Base-by-base conservation (phyloP, 2,888 invertebrate genomes). In the Linnaemya vulpina region DNA sequence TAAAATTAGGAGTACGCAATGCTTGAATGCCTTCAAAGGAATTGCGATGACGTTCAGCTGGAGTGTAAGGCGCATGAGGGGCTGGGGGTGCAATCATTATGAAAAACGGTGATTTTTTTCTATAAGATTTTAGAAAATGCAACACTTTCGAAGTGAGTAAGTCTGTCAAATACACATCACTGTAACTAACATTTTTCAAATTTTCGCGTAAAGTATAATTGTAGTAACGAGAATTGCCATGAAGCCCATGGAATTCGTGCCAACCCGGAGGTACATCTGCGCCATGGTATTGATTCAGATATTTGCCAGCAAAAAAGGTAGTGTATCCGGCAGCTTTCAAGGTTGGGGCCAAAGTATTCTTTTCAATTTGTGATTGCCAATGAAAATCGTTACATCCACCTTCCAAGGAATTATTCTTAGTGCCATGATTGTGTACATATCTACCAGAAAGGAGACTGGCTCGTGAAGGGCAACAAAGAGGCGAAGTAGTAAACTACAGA, bases 241-340 rank as follows among this genome's bases (percentile, higher is more conserved):
- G 95, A 51, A 98, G 93, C 0, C 97, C 98, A 89, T 95, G 94
- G 96, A 98, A 98, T 90, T 95, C 94, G 83, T 95, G 94, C 96
- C 98, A 98, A 0, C 98, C 98, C 0, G 94, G 93, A 0, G 98
- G 98, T 1, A 97, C 93, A 86, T 94, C 93, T 13, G 92, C 90
- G 0, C 95, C 94, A 0, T 74, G 30, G 62, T 96, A 98, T 94
- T 96, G 94, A 93, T 98, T 98, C 87, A 98, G 93, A 93, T 98
- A 98, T 93, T 98, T 98, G 67, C 98, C 98, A 87, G 97, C 97
- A 91, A 97, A 98, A 91, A 98, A 98, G 0, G 97, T 98, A 7
- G 93, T 94, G 90, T 98, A 98, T 0, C 94, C 94, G 0, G 94
- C 94, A 1, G 92, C 89, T 0, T 93, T 90, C 43, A 98, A 92